These are phyloP conservation scores for Neosalanx taihuensis DNA, from an alignment of 2,797 vertebrate genomes.

Conservation along the genomic window DNA sequence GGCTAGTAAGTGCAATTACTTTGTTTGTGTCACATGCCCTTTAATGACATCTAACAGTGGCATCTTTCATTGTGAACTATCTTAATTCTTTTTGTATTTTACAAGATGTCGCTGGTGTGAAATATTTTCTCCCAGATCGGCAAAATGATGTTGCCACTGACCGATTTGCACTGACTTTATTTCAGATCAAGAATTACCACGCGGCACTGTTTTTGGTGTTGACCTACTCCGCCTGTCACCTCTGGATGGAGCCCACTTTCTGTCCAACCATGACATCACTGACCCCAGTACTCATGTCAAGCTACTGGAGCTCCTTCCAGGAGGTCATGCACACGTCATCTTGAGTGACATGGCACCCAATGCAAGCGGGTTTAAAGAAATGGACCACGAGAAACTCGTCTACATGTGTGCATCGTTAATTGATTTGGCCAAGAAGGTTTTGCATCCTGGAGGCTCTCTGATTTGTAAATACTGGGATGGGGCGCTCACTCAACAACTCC, in stretches of 20 bases:
- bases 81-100: too few relatives aligned
- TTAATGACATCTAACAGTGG: neutral
- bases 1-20: constrained; percentile 69
- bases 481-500: constrained; percentile 66
- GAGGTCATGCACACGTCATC: constrained; percentile 77
- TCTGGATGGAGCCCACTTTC: constrained; percentile 85
- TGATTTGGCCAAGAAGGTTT: constrained; percentile 70
- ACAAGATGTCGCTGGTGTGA: neutral
- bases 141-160: neutral
- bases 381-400: constrained; percentile 88
- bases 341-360: constrained; percentile 96
- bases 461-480: constrained; percentile 96
- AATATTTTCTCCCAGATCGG: neutral
- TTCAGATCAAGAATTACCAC: constrained; percentile 73
- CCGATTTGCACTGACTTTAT: constrained; percentile 19
- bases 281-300: constrained; percentile 65
- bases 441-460: constrained; percentile 77
- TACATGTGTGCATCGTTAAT: constrained; percentile 78
- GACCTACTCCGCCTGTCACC: constrained; percentile 82
- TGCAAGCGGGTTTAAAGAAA: constrained; percentile 82
- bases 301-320: constrained; percentile 80
- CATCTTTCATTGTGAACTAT: too few relatives aligned
- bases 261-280: constrained; percentile 77
- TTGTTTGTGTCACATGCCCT: neutral
- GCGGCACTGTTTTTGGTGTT: constrained; percentile 84